Percentiles rank a stretch among this genome's conserved stretches.
These are phyloP conservation scores for Gambelia wislizenii DNA, from an alignment of 2,797 vertebrate species.

Conservation along the genomic window DNA sequence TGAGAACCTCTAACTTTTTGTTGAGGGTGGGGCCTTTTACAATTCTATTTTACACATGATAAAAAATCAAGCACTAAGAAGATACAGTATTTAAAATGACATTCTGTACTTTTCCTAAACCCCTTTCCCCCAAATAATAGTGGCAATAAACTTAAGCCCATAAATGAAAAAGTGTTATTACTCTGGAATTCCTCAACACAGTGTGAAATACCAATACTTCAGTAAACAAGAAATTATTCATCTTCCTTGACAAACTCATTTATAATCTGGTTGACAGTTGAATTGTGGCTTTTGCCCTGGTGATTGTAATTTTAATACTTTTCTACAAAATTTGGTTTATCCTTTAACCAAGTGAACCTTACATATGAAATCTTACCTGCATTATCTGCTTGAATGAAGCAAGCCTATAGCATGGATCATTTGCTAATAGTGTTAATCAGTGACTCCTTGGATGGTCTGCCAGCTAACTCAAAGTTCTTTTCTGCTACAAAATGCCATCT, in stretches of 20 bases:
- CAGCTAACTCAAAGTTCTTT: constrained; percentile 36
- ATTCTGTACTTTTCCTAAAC: neutral
- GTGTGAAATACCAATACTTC: neutral
- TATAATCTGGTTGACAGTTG: neutral
- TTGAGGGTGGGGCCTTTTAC: neutral
- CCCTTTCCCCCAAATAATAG: neutral
- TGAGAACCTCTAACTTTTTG: neutral
- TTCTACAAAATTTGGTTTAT: constrained; percentile 7
- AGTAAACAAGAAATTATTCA: neutral
- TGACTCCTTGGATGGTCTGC: neutral
- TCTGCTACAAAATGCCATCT: constrained; percentile 25
- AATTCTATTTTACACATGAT: neutral
- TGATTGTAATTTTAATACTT: neutral
- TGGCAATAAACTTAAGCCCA: neutral
- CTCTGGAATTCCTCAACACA: neutral
- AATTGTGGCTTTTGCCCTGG: neutral
- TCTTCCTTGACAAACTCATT: neutral
- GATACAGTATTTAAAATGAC: neutral
- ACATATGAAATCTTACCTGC: constrained; percentile 9
- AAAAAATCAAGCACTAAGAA: neutral
- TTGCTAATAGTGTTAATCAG: constrained; percentile 32
- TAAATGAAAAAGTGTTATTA: neutral
- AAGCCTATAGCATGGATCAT: neutral
- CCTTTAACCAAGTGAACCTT: neutral
- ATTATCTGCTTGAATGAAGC: neutral